Base-by-base conservation (phyloP, 2,113 vertebrate species). In the Corydoras maculifer region DNA sequence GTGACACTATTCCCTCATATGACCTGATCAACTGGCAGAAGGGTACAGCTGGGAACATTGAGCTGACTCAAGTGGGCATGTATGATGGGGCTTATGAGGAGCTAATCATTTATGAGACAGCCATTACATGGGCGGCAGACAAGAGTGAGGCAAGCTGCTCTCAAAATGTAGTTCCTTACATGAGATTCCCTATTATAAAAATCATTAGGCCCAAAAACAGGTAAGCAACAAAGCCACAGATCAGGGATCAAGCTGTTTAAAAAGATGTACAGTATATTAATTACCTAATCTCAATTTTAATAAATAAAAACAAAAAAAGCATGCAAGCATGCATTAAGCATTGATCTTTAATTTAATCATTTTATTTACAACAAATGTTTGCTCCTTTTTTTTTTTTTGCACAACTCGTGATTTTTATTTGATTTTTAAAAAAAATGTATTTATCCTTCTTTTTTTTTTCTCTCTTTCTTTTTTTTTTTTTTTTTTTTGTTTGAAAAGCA, bases 11-110 rank as follows among this genome's bases (percentile, higher is more conserved):
- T 50, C 87, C 88, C 3, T 88, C 87, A 54, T 91, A 90, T 69
- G 89, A 91, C 75, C 68, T 91, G 30, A 86, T 91, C 66, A 90
- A 89, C 81, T 91, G 89, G 89, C 88, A 89, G 76, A 85, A 76
- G 73, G 82, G 82, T 14, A 66, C 75, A 12, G 69, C 63, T 4
- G 85, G 87, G 9, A 88, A 79, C 60, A 84, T 77, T 80, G 83
- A 86, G 61, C 86, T 88, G 78, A 68, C 87, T 70, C 84, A 79
- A 10, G 86, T 89, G 61, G 88, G 88, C n/a, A 71, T 87, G 75
- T 91, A 87, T 67, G 89, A 89, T 75, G 86, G 85, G 54, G 84
- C 85, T 65, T 84, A 82, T 48, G 75, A 81, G 61, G 86, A 89
- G 68, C 84, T 91, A 76, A 64, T 85, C 75, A 86, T 90, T 76